Evolutionary conservation across 2,888 invertebrate species (phyloP).

Genomic region (Stenchaetothrips biformis): DNA sequence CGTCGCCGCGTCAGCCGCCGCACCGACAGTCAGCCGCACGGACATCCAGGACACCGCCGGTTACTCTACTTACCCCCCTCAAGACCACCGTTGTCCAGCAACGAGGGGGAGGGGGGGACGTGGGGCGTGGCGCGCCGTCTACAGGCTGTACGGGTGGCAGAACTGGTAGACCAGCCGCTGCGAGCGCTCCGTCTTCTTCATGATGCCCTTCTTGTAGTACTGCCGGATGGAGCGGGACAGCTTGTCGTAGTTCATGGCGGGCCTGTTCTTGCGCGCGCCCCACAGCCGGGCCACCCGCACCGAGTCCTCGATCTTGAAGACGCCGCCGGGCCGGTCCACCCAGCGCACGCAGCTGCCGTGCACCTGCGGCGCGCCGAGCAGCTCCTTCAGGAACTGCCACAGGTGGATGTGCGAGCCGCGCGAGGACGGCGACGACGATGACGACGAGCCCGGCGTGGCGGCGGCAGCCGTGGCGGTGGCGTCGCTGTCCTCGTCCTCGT

Average conservation of each 20-base stretch:
- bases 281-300: conserved; percentile 94
- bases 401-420: conserved; percentile 87
- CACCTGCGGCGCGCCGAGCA: conserved; percentile 79
- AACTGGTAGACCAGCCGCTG: conserved; percentile 99
- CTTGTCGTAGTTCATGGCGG: conserved; percentile 99
- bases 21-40: not conserved
- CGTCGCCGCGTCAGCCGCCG: not conserved
- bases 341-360: conserved; percentile 95
- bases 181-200: conserved; percentile 97
- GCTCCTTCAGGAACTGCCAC: conserved; percentile 98
- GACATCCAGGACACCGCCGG: not conserved
- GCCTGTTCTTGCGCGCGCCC: conserved; percentile 97
- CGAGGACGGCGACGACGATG: conserved; percentile 7
- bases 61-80: not conserved
- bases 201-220: conserved; percentile 98
- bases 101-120: not conserved
- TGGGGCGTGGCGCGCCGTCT: conserved; percentile 39
- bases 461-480: conserved; percentile 41
- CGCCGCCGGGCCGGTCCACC: conserved; percentile 89
- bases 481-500: conserved; percentile 56
- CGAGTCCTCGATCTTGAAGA: conserved; percentile 99
- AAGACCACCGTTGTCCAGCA: not conserved
- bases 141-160: conserved; percentile 89
- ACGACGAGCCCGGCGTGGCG: conserved; percentile 35
- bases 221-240: conserved; percentile 94